Evolutionary conservation across 2,888 invertebrate genomes (phyloP).

Genomic region (Leistus spinibarbis): DNA sequence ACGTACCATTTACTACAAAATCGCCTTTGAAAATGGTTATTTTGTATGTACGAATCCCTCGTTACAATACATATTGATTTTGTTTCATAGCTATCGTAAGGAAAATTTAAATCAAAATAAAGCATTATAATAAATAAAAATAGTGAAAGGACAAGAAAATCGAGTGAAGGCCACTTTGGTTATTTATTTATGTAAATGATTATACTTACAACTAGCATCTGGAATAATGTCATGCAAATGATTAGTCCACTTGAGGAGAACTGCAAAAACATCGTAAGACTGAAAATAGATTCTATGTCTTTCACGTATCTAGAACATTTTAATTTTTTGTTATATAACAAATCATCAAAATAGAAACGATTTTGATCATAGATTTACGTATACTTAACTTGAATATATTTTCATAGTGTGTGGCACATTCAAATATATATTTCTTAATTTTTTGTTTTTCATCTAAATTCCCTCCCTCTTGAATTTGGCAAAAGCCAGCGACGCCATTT

Average conservation of each 20-base stretch:
- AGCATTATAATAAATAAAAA: too few species aligned
- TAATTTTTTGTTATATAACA: background rate
- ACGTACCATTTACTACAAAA: too few species aligned
- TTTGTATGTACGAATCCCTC: too few species aligned
- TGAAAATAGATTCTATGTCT: conserved; percentile 7
- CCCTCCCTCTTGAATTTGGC: background rate
- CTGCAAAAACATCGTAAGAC: conserved; percentile 1
- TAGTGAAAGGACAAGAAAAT: too few species aligned
- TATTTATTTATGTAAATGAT: background rate
- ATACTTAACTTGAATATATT: conserved; percentile 28
- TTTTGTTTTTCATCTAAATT: background rate
- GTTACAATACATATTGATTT: too few species aligned
- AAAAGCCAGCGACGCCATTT: conserved; percentile 9
- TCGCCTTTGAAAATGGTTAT: too few species aligned
- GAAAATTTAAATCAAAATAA: too few species aligned
- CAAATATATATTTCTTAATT: conserved; percentile 10
- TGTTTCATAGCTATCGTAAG: too few species aligned
- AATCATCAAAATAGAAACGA: too few species aligned
- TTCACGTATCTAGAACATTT: conserved; percentile 5
- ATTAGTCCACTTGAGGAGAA: conserved; percentile 17
- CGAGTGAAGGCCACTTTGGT: background rate
- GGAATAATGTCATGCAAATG: conserved; percentile 31
- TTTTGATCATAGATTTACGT: too few species aligned
- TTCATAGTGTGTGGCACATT: conserved; percentile 23
- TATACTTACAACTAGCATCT: conserved; percentile 22